phyloP scores from a whole-genome alignment of 2,113 vertebrate species.

The Phalacrocorax brasilianus region DNA sequence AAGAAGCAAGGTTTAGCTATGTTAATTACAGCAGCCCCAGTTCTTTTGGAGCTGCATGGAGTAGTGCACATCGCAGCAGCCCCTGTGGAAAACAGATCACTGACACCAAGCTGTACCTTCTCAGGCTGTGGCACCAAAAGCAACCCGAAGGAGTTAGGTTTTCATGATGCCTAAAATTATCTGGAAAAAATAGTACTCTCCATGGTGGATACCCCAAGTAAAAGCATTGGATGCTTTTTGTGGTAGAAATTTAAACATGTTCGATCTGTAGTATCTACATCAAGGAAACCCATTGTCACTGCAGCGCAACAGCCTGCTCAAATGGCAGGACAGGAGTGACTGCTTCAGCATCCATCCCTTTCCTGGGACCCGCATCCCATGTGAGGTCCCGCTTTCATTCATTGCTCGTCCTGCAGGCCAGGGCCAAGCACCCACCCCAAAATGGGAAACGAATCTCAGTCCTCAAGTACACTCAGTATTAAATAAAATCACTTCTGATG shows the following conservation, averaged over 20 bases:
- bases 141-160: constrained; percentile 24
- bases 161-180: constrained; percentile 23
- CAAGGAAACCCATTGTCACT: not conserved
- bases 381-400: not conserved
- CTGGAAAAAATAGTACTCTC: not conserved
- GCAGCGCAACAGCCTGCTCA: not conserved
- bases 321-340: not conserved
- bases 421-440: not conserved
- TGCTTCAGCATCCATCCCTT: not conserved
- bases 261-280: not conserved
- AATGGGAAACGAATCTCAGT: rapidly evolving
- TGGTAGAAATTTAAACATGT: not conserved
- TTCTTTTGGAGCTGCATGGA: constrained; percentile 54
- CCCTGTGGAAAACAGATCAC: constrained; percentile 60
- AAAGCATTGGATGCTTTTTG: not conserved
- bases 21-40: constrained; percentile 74
- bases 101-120: not conserved
- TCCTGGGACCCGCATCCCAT: not conserved
- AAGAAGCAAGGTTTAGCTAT: constrained; percentile 64
- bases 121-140: not conserved
- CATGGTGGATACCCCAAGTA: not conserved
- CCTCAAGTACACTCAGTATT: not conserved
- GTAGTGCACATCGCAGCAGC: not conserved
- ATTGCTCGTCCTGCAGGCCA: not conserved
- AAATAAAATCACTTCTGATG: not conserved